Base-by-base conservation (phyloP, 2,888 invertebrate genomes). In the Cerastoderma edule region DNA sequence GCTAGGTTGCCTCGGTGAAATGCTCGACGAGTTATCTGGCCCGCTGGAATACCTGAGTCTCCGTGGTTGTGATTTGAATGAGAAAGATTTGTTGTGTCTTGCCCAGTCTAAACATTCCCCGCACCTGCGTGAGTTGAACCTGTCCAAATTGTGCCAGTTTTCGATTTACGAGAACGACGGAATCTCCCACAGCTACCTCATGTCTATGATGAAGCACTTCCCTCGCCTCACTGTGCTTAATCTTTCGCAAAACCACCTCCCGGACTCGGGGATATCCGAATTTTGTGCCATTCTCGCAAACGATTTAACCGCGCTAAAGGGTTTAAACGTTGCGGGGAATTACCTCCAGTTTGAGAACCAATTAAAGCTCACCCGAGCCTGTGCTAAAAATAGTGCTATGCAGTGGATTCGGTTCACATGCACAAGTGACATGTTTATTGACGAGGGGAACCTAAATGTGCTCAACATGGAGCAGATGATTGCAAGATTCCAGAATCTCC, bases 61-160 rank as follows among this genome's bases (percentile, higher is more conserved):
- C 19, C 76, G 85, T 13, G 87, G 88, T 19, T 89, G 89, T 85
- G 89, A 89, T 72, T 73, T 89, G 1, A 83, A 86, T 50, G 86
- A 89, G 72, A 46, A 63, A 8, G 89, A 89, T 69, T 78, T 89
- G 44, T 68, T 74, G 6, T 74, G 78, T 46, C 70, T 89, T 22
- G 78, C 83, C 0, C 64, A 76, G 13, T 89, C 88, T 8, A 80
- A 83, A 67, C 89, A 89, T 70, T 85, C 87, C 0, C 28, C 67
- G 8, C 78, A 83, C 16, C 56, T 89, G 35, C 60, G 83, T 35
- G 88, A 89, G 67, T 77, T 89, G n/a, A 87, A 89, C 69, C 22
- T 89, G 28, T 88, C 88, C 50, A 86, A 86, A 74, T 72, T 89
- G 33, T 88, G 87, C 68, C 88, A 88, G 64, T 83, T 88, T 54